These are phyloP conservation scores for Euthynnus affinis DNA, from an alignment of 2,797 vertebrate species.

Conservation along the genomic window DNA sequence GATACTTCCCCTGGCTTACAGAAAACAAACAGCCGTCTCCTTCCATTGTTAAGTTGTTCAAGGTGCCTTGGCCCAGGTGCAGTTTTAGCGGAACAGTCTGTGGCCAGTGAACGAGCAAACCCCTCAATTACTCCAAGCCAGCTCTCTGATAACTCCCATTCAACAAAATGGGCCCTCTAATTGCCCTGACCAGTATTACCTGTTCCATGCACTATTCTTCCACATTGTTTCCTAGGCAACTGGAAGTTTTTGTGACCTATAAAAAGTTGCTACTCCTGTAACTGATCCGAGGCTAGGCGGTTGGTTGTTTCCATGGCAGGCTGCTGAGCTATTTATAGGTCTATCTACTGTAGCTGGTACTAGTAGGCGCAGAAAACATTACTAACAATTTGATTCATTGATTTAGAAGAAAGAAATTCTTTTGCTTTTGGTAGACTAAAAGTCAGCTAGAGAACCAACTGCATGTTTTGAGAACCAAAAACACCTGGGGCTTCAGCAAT, in stretches of 20 bases:
- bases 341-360: slow-evolving; percentile 62
- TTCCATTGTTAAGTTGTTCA: slow-evolving; percentile 71
- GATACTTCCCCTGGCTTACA: slow-evolving; percentile 40
- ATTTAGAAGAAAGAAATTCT: slow-evolving; percentile 26
- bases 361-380: slow-evolving; percentile 53
- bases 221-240: slow-evolving; percentile 84
- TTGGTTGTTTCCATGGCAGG: slow-evolving; percentile 81
- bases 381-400: slow-evolving; percentile 34
- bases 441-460: slow-evolving; percentile 14
- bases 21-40: slow-evolving; percentile 69
- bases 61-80: slow-evolving; percentile 73
- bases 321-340: slow-evolving; percentile 81
- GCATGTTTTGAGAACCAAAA: slow-evolving; percentile 58
- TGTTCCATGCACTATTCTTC: slow-evolving; percentile 79
- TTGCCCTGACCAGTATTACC: slow-evolving; percentile 82
- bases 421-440: slow-evolving; percentile 11
- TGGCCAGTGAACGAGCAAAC: slow-evolving; percentile 76
- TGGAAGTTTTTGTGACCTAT: slow-evolving; percentile 85
- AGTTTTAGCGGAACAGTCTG: slow-evolving; percentile 64
- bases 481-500: slow-evolving; percentile 58
- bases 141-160: slow-evolving; percentile 77
- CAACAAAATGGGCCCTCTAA: slow-evolving; percentile 78
- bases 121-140: slow-evolving; percentile 76
- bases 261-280: slow-evolving; percentile 84
- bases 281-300: slow-evolving; percentile 75